These are phyloP conservation scores for Tinamus major DNA, from an alignment of 2,797 vertebrate species.

Conservation along the genomic window DNA sequence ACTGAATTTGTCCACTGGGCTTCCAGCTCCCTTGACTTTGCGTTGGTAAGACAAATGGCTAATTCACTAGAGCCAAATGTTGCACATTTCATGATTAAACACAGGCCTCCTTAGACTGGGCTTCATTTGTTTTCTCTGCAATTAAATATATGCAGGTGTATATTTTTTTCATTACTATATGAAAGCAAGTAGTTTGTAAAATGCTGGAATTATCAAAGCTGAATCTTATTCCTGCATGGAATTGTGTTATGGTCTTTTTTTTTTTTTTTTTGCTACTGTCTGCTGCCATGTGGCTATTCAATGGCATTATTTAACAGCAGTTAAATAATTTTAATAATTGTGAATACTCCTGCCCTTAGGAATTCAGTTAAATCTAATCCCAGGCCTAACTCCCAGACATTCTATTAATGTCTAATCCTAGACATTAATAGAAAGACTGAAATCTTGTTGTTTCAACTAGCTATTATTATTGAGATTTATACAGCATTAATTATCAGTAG, in stretches of 20 bases:
- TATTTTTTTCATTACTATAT: constrained; percentile 74
- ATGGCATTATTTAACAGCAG: neutral
- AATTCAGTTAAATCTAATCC: neutral
- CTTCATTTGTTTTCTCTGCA: constrained; percentile 73
- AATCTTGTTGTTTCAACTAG: neutral
- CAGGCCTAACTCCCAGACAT: no score
- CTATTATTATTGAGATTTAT: neutral
- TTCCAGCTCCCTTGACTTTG: constrained; percentile 16
- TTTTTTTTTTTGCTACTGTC: neutral
- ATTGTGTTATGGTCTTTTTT: neutral
- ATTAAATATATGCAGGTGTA: constrained; percentile 76
- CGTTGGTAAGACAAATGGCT: constrained; percentile 76
- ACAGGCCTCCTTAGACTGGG: constrained; percentile 40
- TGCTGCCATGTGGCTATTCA: constrained; percentile 20
- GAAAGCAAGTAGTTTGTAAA: constrained; percentile 76
- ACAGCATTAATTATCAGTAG: neutral
- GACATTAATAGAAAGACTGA: neutral
- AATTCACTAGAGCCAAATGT: constrained; percentile 69
- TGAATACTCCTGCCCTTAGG: neutral
- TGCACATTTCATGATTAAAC: constrained; percentile 76
- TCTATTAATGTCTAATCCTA: no score
- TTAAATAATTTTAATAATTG: constrained; percentile 34
- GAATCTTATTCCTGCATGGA: constrained; percentile 31
- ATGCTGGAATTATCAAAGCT: constrained; percentile 49
- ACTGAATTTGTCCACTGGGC: constrained; percentile 29